These are phyloP conservation scores for Hesperophylax magnus DNA, from an alignment of 1,140 invertebrate species.

Conservation along the genomic window DNA sequence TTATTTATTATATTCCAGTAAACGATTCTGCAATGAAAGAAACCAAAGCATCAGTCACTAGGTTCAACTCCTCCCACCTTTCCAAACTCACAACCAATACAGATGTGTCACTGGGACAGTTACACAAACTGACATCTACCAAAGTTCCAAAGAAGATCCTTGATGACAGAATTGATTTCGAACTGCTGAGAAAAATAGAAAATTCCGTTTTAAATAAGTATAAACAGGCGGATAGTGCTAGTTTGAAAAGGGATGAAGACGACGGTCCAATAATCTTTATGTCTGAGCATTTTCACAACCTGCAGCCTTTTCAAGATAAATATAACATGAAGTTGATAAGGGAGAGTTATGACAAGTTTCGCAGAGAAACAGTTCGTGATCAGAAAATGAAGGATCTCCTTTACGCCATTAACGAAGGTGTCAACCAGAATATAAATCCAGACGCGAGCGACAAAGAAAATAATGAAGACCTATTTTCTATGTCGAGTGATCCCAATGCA, in stretches of 20 bases:
- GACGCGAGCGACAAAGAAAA: background rate
- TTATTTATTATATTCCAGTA: conserved; percentile 67
- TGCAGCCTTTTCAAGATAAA: conserved; percentile 58
- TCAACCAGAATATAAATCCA: conserved; percentile 59
- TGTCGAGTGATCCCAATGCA: background rate
- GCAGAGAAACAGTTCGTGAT: conserved; percentile 66
- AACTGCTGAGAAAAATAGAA: conserved; percentile 66
- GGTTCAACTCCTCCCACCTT: conserved; percentile 75
- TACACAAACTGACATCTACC: conserved; percentile 70
- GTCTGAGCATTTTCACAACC: conserved; percentile 61
- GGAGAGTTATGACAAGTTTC: conserved; percentile 69
- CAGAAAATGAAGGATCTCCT: conserved; percentile 67
- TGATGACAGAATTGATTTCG: conserved; percentile 61
- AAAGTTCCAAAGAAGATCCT: conserved; percentile 63
- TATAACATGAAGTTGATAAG: conserved; percentile 63
- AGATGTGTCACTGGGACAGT: conserved; percentile 71
- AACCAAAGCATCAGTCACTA: conserved; percentile 75
- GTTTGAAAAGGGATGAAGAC: conserved; percentile 62
- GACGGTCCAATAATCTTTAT: conserved; percentile 67
- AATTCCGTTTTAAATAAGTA: conserved; percentile 65
- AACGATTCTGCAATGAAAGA: conserved; percentile 73
- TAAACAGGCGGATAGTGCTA: conserved; percentile 58
- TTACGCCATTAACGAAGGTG: conserved; percentile 68
- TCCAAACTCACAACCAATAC: conserved; percentile 74
- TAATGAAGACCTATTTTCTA: background rate